Evolutionary conservation across 2,113 vertebrate genomes (phyloP), one percentile per base, ranked within the genome.

Genomic region (Oncorhynchus mykiss): DNA sequence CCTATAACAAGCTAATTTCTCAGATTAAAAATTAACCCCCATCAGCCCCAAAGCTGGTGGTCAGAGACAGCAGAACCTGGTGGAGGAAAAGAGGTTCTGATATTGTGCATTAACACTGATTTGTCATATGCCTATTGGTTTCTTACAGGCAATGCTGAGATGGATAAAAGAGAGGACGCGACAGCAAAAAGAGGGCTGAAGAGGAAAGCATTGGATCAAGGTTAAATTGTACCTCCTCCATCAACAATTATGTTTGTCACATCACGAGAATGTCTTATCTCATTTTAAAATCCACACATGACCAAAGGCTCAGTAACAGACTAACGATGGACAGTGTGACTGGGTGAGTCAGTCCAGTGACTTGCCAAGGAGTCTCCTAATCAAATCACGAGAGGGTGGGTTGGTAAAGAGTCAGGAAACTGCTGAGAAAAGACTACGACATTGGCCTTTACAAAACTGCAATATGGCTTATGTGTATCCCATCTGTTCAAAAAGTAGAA

Each of bases 201-300:
- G 83, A 92, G 93, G 68, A 93, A 92, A 85, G 89, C 89, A 29
- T 67, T 76, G 45, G 90, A 92, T 49, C 84, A 89, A 93, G 93
- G 93, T 94, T 68, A 62, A 87, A 79, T 49, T 79, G 64, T 29
- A 62, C 12, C 80, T 70, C 20, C 59, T 39, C 76, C 67, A 34
- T 67, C 67, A 48, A 48, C 60, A 60, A 79, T 57, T 11, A 54
- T 18, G 51, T 16, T 29, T 68, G 71, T 66, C 12, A 75, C 70
- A 76, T 72, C 9, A 69, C 5, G 16, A 78, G 79, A 2, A 1
- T 5, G 75, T 88, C 86, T 25, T 13, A 27, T 59, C 27, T 66
- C 16, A 72, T 62, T 79, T 75, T 62, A 24, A 29, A 13, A 54
- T 24, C 71, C 27, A n/a, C 57, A 72, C 76, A 4, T 70, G 54